These are phyloP conservation scores for Corythaixoides concolor DNA, from an alignment of 2,113 vertebrate genomes.

Conservation along the genomic window DNA sequence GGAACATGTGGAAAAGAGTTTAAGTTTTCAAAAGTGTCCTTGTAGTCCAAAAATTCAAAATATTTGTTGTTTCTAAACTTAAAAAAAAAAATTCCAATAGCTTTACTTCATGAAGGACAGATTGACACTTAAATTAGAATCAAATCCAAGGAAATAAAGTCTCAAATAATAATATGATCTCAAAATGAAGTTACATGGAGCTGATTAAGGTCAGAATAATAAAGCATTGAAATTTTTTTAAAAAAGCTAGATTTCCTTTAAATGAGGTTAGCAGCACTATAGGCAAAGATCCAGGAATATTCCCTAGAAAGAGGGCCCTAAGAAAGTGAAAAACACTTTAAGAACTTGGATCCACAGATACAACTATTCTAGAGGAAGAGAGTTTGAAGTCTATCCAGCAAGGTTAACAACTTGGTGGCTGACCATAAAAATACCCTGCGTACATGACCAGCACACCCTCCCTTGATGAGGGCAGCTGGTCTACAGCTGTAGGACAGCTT, in stretches of 20 bases:
- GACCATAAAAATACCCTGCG: neutral
- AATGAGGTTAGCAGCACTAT: neutral
- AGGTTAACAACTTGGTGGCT: neutral
- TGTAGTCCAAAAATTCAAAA: neutral
- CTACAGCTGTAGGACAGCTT: neutral
- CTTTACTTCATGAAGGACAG: neutral
- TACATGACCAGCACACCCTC: too few species aligned
- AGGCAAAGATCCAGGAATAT: neutral
- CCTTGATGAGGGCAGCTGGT: neutral
- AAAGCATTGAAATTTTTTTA: neutral
- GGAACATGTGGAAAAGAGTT: neutral
- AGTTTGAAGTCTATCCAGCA: too few species aligned
- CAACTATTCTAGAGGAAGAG: neutral
- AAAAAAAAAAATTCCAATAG: neutral
- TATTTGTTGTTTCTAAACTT: neutral
- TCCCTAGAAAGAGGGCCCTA: neutral
- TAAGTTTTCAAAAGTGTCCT: neutral
- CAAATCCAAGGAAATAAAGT: neutral
- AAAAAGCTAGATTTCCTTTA: neutral
- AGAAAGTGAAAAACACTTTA: neutral
- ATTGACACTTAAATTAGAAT: neutral
- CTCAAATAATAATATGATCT: neutral
- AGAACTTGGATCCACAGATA: neutral
- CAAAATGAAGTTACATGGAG: neutral
- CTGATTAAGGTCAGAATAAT: neutral